These are phyloP conservation scores for Manis javanica DNA, from an alignment of 2,797 vertebrate species.

Conservation along the genomic window DNA sequence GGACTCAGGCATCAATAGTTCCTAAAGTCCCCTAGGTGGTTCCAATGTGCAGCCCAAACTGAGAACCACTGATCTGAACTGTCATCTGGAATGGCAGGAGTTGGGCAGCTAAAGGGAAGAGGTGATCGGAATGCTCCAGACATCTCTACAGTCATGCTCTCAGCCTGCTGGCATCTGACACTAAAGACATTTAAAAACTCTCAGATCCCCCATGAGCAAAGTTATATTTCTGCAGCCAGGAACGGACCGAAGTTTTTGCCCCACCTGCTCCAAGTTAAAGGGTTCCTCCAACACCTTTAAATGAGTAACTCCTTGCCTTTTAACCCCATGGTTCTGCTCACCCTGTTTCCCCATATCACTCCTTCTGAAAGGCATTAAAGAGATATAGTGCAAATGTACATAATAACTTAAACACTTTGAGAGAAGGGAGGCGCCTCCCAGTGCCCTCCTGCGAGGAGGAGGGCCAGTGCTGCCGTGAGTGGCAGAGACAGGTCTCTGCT, in stretches of 20 bases:
- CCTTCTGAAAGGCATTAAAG: not conserved
- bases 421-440: not conserved
- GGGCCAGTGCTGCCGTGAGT: not conserved
- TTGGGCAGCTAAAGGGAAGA: not conserved
- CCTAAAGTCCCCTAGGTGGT: not conserved
- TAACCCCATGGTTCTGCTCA: not conserved
- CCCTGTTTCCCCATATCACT: not conserved
- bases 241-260: not conserved
- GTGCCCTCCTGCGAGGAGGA: not conserved
- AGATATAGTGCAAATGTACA: not conserved
- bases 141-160: not conserved
- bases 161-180: no score
- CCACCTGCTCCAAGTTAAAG: not conserved
- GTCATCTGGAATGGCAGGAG: not conserved
- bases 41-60: not conserved
- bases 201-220: not conserved
- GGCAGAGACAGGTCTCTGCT: not conserved
- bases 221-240: not conserved
- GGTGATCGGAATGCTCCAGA: not conserved
- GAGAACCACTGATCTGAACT: not conserved
- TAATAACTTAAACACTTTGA: not conserved
- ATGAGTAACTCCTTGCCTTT: not conserved
- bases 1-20: not conserved
- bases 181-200: no score
- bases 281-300: not conserved